A percentile compares a stretch with the other conserved stretches of the same genome.
Evolutionary conservation across 2,797 vertebrate genomes (phyloP).

Genomic region (Spondyliosoma cantharus): DNA sequence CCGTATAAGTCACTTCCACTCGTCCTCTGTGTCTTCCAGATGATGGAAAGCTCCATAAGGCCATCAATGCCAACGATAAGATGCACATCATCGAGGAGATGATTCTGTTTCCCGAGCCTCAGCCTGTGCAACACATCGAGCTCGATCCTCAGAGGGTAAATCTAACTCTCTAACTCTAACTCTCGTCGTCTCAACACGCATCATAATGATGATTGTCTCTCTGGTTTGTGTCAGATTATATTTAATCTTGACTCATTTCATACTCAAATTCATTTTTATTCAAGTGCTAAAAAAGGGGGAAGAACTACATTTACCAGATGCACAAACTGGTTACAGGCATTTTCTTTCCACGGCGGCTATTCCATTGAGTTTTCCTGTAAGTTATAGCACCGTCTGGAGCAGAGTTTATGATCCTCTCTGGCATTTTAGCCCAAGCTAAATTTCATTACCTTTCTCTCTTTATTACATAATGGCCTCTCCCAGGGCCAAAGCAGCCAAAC

Average conservation of each 20-base stretch:
- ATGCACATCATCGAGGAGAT: constrained; percentile 93
- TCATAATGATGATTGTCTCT: not conserved
- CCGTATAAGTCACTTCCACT: not conserved
- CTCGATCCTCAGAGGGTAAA: constrained; percentile 88
- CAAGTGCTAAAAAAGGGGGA: constrained; percentile 24
- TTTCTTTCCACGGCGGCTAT: constrained; percentile 33
- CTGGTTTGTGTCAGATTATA: constrained; percentile 18
- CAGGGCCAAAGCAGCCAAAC: constrained; percentile 45
- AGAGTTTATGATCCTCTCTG: constrained; percentile 68
- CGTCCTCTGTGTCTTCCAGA: constrained; percentile 78
- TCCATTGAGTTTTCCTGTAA: constrained; percentile 58
- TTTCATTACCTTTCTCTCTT: constrained; percentile 73
- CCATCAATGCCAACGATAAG: constrained; percentile 82
- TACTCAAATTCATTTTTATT: constrained; percentile 30
- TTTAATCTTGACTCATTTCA: constrained; percentile 12
- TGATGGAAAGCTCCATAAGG: constrained; percentile 92
- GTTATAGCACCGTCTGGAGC: constrained; percentile 61
- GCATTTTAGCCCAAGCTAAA: constrained; percentile 66
- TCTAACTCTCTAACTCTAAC: too few species aligned
- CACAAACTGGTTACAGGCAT: constrained; percentile 17
- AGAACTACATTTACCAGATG: constrained; percentile 27
- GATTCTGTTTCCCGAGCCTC: constrained; percentile 84
- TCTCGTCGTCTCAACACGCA: not conserved
- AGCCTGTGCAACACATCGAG: constrained; percentile 90
- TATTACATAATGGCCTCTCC: constrained; percentile 74